Evolutionary conservation across 2,888 invertebrate species (phyloP).

Genomic region (Lasioglossum lativentre): DNA sequence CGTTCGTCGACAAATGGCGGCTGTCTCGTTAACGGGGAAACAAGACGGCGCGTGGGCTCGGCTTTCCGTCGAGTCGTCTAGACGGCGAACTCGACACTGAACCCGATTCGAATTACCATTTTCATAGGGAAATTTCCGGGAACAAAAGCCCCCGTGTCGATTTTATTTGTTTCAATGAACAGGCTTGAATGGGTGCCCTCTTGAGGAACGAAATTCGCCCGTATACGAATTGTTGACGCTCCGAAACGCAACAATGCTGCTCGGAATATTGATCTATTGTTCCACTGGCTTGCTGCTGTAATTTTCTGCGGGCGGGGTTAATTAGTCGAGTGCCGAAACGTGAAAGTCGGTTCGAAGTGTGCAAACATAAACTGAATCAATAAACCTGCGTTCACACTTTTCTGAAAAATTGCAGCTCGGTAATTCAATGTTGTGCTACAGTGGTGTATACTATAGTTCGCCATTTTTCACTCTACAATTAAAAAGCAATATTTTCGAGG

Average conservation of each 20-base stretch:
- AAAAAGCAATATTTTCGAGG: not conserved
- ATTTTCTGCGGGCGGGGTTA: not conserved
- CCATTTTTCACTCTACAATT: not conserved
- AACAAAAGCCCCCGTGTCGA: not conserved
- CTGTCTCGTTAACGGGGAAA: not conserved
- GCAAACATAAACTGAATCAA: not conserved
- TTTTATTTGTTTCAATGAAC: not conserved
- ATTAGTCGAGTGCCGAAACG: not conserved
- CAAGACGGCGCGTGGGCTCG: not conserved
- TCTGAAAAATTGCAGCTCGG: not conserved
- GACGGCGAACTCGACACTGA: conserved; percentile 1
- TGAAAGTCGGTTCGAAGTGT: not conserved
- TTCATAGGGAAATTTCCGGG: not conserved
- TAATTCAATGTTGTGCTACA: not conserved
- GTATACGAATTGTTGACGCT: not conserved
- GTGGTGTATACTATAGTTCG: not conserved
- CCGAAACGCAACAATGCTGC: not conserved
- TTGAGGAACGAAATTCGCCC: not conserved
- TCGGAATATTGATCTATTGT: not conserved
- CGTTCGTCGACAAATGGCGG: not conserved
- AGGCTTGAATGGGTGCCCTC: not conserved
- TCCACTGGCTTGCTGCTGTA: not conserved
- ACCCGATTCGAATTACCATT: not conserved
- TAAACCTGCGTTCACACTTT: not conserved
- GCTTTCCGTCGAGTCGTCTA: not conserved